These are phyloP conservation scores for Battus philenor DNA, from an alignment of 1,140 invertebrate genomes.

Conservation along the genomic window DNA sequence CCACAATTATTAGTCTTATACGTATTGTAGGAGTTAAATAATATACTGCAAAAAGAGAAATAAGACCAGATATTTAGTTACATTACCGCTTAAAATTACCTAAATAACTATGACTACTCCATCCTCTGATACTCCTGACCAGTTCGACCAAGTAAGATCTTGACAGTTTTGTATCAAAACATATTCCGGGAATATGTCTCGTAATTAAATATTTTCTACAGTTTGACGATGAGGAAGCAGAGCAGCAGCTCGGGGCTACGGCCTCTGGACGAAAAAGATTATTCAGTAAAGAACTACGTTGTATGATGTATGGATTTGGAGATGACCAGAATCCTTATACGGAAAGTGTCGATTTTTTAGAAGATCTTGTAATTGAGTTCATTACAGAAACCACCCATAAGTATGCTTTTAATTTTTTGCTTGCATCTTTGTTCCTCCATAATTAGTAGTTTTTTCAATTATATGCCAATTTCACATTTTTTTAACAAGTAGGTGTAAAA, in stretches of 20 bases:
- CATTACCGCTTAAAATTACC: too few species aligned
- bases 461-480: too few species aligned
- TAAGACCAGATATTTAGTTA: too few species aligned
- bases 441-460: too few species aligned
- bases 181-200: not conserved
- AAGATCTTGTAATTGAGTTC: constrained; percentile 98
- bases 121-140: constrained; percentile 44
- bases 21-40: too few species aligned
- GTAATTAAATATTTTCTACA: constrained; percentile 22
- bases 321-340: constrained; percentile 99
- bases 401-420: too few species aligned
- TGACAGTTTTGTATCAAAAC: not conserved
- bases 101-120: constrained; percentile 52
- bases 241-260: constrained; percentile 69
- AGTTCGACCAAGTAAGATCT: constrained; percentile 54
- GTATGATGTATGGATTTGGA: constrained; percentile 99
- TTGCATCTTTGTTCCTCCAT: too few species aligned
- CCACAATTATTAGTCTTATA: too few species aligned
- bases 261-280: constrained; percentile 86
- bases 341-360: constrained; percentile 97
- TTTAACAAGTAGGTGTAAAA: too few species aligned
- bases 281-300: constrained; percentile 94
- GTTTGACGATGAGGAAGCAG: constrained; percentile 64
- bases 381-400: constrained; percentile 94
- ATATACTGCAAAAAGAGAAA: too few species aligned